Conservation (phyloP, 2,797 vertebrate genomes). For the Danio kyathit region DNA sequence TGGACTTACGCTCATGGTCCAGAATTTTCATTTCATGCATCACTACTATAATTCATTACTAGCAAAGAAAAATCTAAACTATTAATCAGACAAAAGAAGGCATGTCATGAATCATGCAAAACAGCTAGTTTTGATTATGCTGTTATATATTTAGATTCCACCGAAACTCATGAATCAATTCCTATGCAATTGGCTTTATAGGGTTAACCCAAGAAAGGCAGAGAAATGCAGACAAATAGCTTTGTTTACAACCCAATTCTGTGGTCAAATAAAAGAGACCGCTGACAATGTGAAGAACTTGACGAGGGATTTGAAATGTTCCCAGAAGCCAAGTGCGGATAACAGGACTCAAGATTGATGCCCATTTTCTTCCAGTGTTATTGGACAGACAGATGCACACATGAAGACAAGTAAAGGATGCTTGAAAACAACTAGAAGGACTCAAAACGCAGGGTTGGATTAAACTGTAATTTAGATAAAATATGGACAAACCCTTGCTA, state of each 20-base stretch:
- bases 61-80: too few species aligned
- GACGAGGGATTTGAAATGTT: not conserved
- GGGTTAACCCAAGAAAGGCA: not conserved
- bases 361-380: not conserved
- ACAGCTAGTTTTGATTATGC: too few species aligned
- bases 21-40: too few species aligned
- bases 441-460: too few species aligned
- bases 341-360: not conserved
- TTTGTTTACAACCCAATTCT: slow-evolving; percentile 10
- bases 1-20: too few species aligned
- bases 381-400: not conserved
- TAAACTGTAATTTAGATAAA: too few species aligned
- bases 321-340: not conserved
- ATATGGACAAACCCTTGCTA: too few species aligned
- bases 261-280: slow-evolving; percentile 27
- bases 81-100: too few species aligned
- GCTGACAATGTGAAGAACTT: not conserved
- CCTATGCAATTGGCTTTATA: not conserved
- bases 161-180: not conserved
- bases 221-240: slow-evolving; percentile 1
- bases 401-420: too few species aligned
- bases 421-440: not conserved
- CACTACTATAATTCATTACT: too few species aligned
- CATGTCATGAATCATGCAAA: too few species aligned
- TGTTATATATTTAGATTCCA: too few species aligned